These are phyloP conservation scores for Musca vetustissima DNA, from an alignment of 1,140 invertebrate genomes.

Conservation along the genomic window DNA sequence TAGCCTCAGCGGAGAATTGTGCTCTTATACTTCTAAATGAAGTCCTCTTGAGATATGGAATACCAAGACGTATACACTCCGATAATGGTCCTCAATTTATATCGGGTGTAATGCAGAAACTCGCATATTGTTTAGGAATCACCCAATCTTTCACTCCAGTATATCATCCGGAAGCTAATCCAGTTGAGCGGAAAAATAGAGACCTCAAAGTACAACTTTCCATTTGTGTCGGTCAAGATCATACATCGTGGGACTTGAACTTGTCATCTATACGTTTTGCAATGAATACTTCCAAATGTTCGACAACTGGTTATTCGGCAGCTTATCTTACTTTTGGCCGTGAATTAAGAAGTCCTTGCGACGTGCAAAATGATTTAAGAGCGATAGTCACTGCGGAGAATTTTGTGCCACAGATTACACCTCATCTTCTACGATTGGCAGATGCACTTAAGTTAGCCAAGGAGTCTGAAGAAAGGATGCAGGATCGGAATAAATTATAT, in stretches of 20 bases:
- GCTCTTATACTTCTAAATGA: conserved; percentile 8
- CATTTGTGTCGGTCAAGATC: conserved; percentile 28
- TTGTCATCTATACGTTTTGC: conserved; percentile 33
- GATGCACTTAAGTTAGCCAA: neutral
- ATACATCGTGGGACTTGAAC: neutral
- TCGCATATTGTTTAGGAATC: conserved; percentile 40
- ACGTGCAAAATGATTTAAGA: conserved; percentile 31
- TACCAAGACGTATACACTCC: conserved; percentile 17
- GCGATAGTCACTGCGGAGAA: conserved; percentile 40
- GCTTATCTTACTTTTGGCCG: conserved; percentile 53
- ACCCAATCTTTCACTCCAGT: conserved; percentile 45
- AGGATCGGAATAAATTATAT: neutral
- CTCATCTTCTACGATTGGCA: conserved; percentile 34
- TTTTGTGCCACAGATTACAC: conserved; percentile 44
- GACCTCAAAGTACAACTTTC: conserved; percentile 53
- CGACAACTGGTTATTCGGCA: conserved; percentile 32
- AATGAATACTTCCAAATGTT: conserved; percentile 17
- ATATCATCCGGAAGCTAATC: conserved; percentile 54
- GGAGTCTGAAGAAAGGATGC: neutral
- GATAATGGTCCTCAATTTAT: conserved; percentile 30
- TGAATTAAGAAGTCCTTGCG: conserved; percentile 22
- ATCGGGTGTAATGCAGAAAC: conserved; percentile 45
- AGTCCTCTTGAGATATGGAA: conserved; percentile 19
- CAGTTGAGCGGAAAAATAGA: conserved; percentile 52
- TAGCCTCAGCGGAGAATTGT: conserved; percentile 23